Evolutionary conservation across 2,888 invertebrate genomes (phyloP).

Genomic region (Ormyrus labotus): DNA sequence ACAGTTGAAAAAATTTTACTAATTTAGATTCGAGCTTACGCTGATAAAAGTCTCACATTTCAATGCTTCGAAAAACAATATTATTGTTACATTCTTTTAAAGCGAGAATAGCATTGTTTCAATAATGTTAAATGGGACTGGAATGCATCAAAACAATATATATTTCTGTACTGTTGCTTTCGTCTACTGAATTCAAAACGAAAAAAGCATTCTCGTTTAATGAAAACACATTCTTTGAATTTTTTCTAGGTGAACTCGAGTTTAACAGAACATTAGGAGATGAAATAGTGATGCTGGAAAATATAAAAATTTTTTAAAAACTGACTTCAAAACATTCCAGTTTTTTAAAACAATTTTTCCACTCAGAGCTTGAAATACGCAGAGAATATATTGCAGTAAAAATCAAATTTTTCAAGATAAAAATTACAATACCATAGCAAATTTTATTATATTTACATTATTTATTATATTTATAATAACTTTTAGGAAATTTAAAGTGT

Average conservation of each 20-base stretch:
- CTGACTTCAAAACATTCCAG: neutral
- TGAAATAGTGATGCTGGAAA: neutral
- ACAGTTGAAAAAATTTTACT: constrained; percentile 2
- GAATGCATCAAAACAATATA: constrained; percentile 13
- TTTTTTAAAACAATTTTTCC: too few species aligned
- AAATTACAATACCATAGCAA: too few species aligned
- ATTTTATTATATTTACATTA: too few species aligned
- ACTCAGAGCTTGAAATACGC: too few species aligned
- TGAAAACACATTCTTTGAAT: neutral
- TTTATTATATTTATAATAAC: too few species aligned
- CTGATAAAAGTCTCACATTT: constrained; percentile 5
- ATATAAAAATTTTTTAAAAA: constrained; percentile 6
- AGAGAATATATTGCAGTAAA: neutral
- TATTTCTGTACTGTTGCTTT: neutral
- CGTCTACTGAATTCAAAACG: neutral
- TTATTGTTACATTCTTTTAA: constrained; percentile 7
- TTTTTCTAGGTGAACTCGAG: too few species aligned
- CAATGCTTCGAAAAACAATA: constrained; percentile 27
- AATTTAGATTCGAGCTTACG: constrained; percentile 10
- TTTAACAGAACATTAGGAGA: too few species aligned
- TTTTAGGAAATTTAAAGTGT: too few species aligned
- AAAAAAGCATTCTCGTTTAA: neutral
- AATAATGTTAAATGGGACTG: constrained; percentile 16
- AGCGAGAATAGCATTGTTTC: neutral
- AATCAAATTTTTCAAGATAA: neutral